phyloP scores from a whole-genome alignment of 2,888 invertebrate species.

The Deroplatys truncata region DNA sequence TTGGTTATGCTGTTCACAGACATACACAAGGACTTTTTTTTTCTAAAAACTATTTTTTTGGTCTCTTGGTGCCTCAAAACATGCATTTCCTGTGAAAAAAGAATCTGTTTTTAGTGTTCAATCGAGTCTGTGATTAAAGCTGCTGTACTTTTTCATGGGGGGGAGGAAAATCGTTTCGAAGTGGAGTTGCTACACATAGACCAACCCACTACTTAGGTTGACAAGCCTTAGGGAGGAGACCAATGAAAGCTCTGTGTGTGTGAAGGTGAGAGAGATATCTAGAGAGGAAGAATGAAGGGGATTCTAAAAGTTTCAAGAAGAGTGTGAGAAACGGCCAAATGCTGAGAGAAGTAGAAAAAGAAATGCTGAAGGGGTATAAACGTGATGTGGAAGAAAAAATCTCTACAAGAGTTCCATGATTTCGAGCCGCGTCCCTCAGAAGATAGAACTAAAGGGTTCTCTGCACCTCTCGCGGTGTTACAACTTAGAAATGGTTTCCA shows the following conservation, averaged over 20 bases:
- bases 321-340: constrained; percentile 5
- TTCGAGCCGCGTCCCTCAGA: background rate
- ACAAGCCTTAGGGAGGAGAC: background rate
- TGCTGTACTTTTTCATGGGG: no score
- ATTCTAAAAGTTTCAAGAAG: background rate
- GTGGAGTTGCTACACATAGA: background rate
- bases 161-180: background rate
- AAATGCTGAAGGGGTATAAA: constrained; percentile 24
- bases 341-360: constrained; percentile 15
- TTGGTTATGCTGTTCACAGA: no score
- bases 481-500: background rate
- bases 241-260: background rate
- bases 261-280: background rate
- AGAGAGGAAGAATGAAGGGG: background rate
- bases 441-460: background rate
- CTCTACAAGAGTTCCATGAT: background rate
- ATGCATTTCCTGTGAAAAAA: no score
- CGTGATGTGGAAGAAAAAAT: constrained; percentile 23
- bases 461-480: background rate
- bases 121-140: no score
- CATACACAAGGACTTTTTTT: no score
- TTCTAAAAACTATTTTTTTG: no score
- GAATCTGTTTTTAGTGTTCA: no score
- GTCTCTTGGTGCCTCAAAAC: no score
- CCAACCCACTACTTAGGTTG: background rate